Evolutionary conservation across 2,797 vertebrate species (phyloP), one percentile per base, ranked within the genome.

Genomic region (Spatula clypeata): DNA sequence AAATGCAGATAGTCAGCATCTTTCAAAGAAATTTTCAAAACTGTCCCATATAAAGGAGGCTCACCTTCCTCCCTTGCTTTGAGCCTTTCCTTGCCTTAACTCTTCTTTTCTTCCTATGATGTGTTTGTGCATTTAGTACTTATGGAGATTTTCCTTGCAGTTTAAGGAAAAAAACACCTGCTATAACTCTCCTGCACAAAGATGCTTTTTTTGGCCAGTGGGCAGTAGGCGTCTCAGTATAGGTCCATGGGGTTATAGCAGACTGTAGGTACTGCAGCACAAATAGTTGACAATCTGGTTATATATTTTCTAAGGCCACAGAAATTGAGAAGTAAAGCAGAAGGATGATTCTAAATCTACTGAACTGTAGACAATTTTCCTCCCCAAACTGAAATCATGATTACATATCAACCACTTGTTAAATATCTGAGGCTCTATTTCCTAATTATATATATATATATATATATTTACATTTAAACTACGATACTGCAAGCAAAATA

Each of bases 191-290:
- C 14, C n/a, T 66, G 26, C 27, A 27, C 58, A 60, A 42, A 73
- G n/a, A 44, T 76, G 9, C 13, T 86, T 86, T 32, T 17, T 17
- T 73, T 53, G 76, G 21, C n/a, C 47, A 12, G n/a, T 5, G 7
- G 13, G 20, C n/a, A 47, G 19, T 1, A 1, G 6, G 9, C 3
- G 6, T 38, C 27, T 82, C 38, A 7, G 13, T 1, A 0, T 14
- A n/a, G 10, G 32, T 36, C 12, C 21, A 21, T 1, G 0, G 21
- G 4, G 10, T 70, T 26, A 80, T 6, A 42, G 27, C 0, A 1
- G 34, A 12, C 47, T 55, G 29, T 18, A 51, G 15, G 40, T 61
- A 69, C 14, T 51, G 58, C 19, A 90, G 24, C 1, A 34, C 6
- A 23, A 24, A 40, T 1, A 71, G 7, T 26, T 42, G 79, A 31